These are phyloP conservation scores for Callipepla californica DNA, from an alignment of 2,113 vertebrate genomes.

Conservation along the genomic window DNA sequence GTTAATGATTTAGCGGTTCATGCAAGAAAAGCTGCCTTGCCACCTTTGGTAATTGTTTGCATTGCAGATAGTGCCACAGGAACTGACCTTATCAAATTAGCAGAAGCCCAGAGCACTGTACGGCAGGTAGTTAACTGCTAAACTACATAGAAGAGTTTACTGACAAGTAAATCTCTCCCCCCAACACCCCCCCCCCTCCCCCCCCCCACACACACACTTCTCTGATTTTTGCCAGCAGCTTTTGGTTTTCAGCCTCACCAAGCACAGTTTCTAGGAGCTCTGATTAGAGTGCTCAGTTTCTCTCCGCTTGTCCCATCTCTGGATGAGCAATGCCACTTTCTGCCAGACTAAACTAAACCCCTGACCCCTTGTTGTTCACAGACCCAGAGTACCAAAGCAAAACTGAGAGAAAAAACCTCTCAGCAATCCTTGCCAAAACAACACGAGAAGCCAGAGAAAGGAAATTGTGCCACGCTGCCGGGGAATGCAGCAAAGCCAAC, in stretches of 20 bases:
- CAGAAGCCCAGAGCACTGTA: slow-evolving; percentile 1
- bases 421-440: neutral
- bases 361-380: neutral
- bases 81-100: slow-evolving; percentile 77
- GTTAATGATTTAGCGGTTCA: slow-evolving; percentile 83
- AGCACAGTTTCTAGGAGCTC: neutral
- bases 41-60: slow-evolving; percentile 72
- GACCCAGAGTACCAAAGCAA: neutral
- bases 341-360: neutral
- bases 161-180: neutral
- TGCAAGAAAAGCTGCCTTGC: slow-evolving; percentile 61
- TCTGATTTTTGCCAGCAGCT: neutral
- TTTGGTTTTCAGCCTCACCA: neutral
- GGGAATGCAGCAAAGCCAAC: neutral
- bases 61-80: slow-evolving; percentile 24
- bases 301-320: neutral
- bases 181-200: neutral
- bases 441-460: neutral
- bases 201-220: neutral
- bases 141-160: neutral
- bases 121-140: neutral
- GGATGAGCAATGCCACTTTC: neutral
- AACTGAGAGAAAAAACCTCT: neutral
- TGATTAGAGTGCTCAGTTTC: neutral
- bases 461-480: neutral